These are phyloP conservation scores for Tholera decimalis DNA, from an alignment of 2,888 invertebrate genomes.

Conservation along the genomic window DNA sequence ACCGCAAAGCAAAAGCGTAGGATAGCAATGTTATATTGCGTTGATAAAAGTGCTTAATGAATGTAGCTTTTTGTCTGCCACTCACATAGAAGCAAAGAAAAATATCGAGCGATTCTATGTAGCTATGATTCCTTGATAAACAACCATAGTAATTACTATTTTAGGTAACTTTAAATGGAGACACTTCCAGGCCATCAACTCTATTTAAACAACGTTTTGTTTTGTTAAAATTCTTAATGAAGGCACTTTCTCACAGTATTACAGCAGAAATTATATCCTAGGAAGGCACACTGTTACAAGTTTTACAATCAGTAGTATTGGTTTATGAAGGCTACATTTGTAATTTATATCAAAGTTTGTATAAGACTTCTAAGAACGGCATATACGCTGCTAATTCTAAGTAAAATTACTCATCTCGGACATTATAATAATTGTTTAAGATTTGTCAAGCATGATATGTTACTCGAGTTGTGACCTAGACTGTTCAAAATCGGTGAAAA, in stretches of 20 bases:
- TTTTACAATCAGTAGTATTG: neutral
- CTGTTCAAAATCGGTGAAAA: conserved; percentile 15
- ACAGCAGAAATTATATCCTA: neutral
- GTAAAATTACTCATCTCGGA: neutral
- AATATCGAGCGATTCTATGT: neutral
- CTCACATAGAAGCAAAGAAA: neutral
- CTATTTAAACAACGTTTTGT: too few relatives aligned
- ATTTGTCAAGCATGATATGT: conserved; percentile 29
- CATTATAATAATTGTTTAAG: neutral
- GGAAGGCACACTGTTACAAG: neutral
- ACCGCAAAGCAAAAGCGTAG: neutral
- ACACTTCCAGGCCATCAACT: conserved; percentile 31
- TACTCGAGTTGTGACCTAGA: conserved; percentile 16
- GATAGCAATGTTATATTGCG: neutral
- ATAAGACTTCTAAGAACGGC: too few relatives aligned
- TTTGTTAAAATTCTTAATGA: neutral
- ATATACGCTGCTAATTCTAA: neutral
- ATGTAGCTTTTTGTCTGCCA: neutral
- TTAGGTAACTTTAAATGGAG: conserved; percentile 1
- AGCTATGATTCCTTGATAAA: neutral
- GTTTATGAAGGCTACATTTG: neutral
- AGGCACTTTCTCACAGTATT: conserved; percentile 3
- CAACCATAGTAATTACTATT: neutral
- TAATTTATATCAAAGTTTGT: neutral
- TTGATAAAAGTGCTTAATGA: neutral